Conservation (phyloP, 2,113 vertebrate species). For the Stegastes partitus region DNA sequence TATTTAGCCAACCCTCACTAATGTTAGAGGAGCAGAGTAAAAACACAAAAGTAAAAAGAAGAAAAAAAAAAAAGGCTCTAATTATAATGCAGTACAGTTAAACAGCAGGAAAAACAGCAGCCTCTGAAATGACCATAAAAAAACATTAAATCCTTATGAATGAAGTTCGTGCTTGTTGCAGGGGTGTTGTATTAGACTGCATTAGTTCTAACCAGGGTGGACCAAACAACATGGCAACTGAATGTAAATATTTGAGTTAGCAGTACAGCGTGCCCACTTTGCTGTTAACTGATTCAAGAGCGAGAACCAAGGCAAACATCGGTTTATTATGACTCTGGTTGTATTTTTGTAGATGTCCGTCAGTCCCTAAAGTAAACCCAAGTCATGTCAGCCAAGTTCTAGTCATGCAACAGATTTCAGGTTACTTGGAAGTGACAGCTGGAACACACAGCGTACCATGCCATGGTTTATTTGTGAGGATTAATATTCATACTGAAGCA, state of each 20-base stretch:
- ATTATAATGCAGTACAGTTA: too few species aligned
- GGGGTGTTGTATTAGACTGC: not conserved
- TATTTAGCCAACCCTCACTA: not conserved
- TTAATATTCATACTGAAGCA: constrained; percentile 22
- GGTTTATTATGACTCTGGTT: too few species aligned
- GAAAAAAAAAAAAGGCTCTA: too few species aligned
- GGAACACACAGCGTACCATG: not conserved
- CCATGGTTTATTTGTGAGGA: constrained; percentile 1
- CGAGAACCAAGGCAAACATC: too few species aligned
- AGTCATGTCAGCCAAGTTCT: not conserved
- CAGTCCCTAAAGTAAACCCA: not conserved
- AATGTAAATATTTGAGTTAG: too few species aligned
- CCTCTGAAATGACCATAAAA: not conserved
- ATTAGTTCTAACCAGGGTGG: not conserved
- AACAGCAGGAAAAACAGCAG: not conserved
- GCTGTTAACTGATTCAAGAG: not conserved
- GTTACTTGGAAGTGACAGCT: constrained; percentile 35
- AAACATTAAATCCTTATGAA: not conserved
- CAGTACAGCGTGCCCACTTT: not conserved
- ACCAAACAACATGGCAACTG: not conserved
- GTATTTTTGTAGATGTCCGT: too few species aligned
- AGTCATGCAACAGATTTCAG: constrained; percentile 37
- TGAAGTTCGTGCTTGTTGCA: not conserved
- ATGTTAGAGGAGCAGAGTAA: not conserved
- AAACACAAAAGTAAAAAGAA: too few species aligned